These are phyloP conservation scores for Hipposideros larvatus DNA, from an alignment of 2,797 vertebrate genomes.

Conservation along the genomic window DNA sequence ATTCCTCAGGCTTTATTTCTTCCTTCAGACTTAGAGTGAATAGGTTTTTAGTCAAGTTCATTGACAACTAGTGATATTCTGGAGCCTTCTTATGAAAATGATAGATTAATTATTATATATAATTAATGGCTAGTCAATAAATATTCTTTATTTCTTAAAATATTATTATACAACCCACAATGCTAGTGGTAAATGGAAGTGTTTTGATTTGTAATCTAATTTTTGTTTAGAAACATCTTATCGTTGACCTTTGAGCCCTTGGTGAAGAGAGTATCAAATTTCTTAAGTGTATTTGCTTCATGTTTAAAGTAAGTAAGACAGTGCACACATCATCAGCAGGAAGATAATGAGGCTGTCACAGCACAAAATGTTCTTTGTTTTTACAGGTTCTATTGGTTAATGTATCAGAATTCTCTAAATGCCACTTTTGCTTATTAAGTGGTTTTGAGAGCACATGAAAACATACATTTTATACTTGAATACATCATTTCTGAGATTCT, in stretches of 20 bases:
- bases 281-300: conserved; percentile 82
- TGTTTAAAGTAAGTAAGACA: conserved; percentile 85
- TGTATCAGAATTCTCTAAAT: conserved; percentile 88
- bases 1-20: conserved; percentile 8
- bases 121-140: background rate
- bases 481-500: conserved; percentile 67
- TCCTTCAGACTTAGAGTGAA: background rate
- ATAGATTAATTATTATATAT: background rate
- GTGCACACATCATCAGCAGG: conserved; percentile 78
- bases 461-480: conserved; percentile 81
- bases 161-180: background rate
- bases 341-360: conserved; percentile 85
- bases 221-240: conserved; percentile 86
- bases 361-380: conserved; percentile 88
- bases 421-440: conserved; percentile 87
- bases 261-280: conserved; percentile 80
- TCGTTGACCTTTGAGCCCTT: conserved; percentile 82
- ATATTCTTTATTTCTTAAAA: background rate
- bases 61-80: background rate
- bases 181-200: conserved; percentile 64
- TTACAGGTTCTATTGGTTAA: conserved; percentile 87
- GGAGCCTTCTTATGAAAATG: background rate
- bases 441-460: conserved; percentile 85
- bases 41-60: background rate
- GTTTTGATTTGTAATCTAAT: conserved; percentile 79